Evolutionary conservation across 37 sponge, comb jelly and placozoan genomes (phyloP), one percentile per base, ranked within the genome.

Genomic region (Amphimedon queenslandica): DNA sequence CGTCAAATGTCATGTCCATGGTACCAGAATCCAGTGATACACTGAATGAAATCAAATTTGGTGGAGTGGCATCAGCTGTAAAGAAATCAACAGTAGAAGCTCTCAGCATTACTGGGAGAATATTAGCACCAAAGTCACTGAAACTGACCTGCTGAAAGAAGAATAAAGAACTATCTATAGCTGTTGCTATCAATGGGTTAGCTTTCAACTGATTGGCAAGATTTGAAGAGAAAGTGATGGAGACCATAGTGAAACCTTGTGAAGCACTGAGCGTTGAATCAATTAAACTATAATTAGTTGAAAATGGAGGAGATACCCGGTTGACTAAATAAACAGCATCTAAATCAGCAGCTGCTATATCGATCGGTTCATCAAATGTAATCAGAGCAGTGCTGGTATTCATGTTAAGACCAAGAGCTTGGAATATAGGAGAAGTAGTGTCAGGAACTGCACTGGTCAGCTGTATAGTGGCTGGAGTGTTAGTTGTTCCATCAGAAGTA

Each of bases 341-440:
- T 3, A 42, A 51, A 28, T 39, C 41, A 30, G 24, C 24, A 23
- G 53, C 36, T 11, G 25, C 4, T 4, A n/a, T 36, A 28, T 21
- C 3, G 6, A 70, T 39, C 3, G 71, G 71, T 51, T 70, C 71
- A 70, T 4, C 10, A 40, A 70, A 70, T 24, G 51, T 70, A 3
- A 70, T 2, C n/a, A 51, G 2, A 4, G 41, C 24, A 39, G 41
- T 25, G 23, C 71, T 51, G 10, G 43, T 13, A 20, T 70, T 39
- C 71, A 70, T 42, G 24, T 70, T 51, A 42, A 70, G 71, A 2
- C 23, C 3, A 29, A 42, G 41, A 41, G 47, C 13, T 4, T 36
- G 11, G 3, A 70, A 2, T 3, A 70, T 3, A 18, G 71, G 71
- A 36, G 51, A 11, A 25, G 71, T 70, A 10, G 29, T 70, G 16